Evolutionary conservation across 2,797 vertebrate genomes (phyloP).

Genomic region (Taeniopygia guttata): DNA sequence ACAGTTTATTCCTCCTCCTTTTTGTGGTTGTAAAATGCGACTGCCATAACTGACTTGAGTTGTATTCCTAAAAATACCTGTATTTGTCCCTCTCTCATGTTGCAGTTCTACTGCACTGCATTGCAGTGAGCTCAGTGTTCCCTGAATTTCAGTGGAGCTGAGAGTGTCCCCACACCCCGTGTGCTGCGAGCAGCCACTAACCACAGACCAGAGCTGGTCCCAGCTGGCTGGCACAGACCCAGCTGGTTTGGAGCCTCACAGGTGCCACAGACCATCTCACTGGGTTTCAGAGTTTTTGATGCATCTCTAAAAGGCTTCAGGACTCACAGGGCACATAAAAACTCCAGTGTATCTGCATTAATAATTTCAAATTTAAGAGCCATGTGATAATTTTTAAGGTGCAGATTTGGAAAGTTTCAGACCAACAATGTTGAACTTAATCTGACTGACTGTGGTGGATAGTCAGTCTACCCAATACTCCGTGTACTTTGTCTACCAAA

Average conservation of each 20-base stretch:
- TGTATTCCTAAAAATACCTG: neutral
- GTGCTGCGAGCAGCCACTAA: neutral
- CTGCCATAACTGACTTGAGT: neutral
- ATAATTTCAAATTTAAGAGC: neutral
- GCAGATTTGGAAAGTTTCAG: neutral
- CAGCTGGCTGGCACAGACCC: neutral
- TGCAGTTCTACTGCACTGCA: neutral
- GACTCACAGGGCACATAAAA: neutral
- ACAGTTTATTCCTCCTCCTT: neutral
- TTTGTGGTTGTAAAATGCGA: neutral
- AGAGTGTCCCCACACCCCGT: accelerated
- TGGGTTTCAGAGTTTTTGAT: neutral
- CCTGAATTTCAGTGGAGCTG: neutral
- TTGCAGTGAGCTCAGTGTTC: neutral
- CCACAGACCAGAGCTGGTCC: neutral
- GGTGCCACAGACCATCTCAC: neutral
- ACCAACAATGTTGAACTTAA: neutral
- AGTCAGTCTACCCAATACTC: accelerated
- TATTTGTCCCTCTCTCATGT: neutral
- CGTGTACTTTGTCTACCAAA: neutral
- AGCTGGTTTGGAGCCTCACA: neutral
- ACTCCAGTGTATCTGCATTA: neutral
- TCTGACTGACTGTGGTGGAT: too few relatives aligned
- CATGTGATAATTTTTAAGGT: neutral
- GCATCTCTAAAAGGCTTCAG: neutral